Base-by-base conservation (phyloP, 2,797 vertebrate species). In the Phrynocephalus guinanensis region DNA sequence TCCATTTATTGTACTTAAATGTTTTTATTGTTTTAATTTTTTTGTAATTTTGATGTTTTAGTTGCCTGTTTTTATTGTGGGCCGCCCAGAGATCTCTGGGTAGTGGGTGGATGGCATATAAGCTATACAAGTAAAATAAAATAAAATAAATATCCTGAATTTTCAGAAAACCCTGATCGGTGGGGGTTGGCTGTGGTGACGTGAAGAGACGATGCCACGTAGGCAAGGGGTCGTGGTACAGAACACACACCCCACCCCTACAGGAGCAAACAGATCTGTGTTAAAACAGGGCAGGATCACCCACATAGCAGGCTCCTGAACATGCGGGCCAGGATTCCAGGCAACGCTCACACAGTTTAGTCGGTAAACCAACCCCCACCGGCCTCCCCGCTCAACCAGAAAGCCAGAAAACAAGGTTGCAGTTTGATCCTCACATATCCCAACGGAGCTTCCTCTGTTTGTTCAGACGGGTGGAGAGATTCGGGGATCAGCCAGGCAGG, bases 381-480 rank as follows among this genome's bases (percentile, higher is more conserved):
- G 38, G 38, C 38, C 38, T 38, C 38, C 38, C 38, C 38, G 38
- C 38, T 38, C 38, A 38, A 38, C 56, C n/a, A 13, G 71, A 56
- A 79, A 80, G 60, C 60, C 89, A 92, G 91, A 91, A 76, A 76
- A 94, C 90, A 76, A n/a, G 88, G 90, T 91, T 70, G 91, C 94
- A 73, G 5, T 44, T 72, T 87, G 91, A 92, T 96, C 96, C 98
- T 99, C 98, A 99, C 99, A 99, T 98, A 98, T 99, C 98, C 99
- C 99, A 99, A 97, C 98, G 98, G 92, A 99, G 99, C 97, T 99
- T 99, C 98, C 99, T 99, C 99, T 99, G 97, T 94, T 96, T 94
- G 92, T 94, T 38, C 95, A 91, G 94, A 93, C 90, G 87, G 89
- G 91, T 93, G 92, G 86, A 93, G 92, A 89, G 33, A 95, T 91